Percentiles rank a stretch among this genome's conserved stretches.
Evolutionary conservation across 1,140 invertebrate species (phyloP).

Genomic region (Diabrotica undecimpunctata): DNA sequence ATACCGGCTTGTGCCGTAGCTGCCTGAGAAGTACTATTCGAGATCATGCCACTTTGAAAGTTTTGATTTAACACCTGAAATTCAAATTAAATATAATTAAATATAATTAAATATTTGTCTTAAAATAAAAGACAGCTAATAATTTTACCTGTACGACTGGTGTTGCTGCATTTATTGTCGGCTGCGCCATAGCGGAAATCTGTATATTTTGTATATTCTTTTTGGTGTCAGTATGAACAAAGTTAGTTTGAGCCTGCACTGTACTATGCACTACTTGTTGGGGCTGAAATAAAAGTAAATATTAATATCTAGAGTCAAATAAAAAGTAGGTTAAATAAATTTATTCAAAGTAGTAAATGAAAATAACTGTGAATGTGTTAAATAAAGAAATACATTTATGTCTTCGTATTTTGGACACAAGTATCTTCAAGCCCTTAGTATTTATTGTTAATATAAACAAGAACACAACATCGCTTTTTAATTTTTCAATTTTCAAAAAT

Average conservation of each 20-base stretch:
- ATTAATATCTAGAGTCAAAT: slow-evolving; percentile 4
- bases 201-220: slow-evolving; percentile 43
- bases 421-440: too few relatives aligned
- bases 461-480: too few relatives aligned
- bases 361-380: too few relatives aligned
- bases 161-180: slow-evolving; percentile 34
- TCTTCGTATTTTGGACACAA: too few relatives aligned
- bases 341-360: too few relatives aligned
- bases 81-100: neutral
- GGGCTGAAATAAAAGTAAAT: slow-evolving; percentile 11
- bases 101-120: neutral
- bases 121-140: neutral
- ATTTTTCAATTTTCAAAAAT: too few relatives aligned
- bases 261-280: slow-evolving; percentile 24
- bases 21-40: slow-evolving; percentile 35
- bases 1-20: slow-evolving; percentile 31
- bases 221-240: slow-evolving; percentile 27
- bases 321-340: too few relatives aligned
- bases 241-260: slow-evolving; percentile 25
- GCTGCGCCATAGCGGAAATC: slow-evolving; percentile 37
- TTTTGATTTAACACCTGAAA: slow-evolving; percentile 31
- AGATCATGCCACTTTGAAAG: slow-evolving; percentile 41
- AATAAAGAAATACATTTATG: too few relatives aligned
- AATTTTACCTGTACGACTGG: slow-evolving; percentile 37
- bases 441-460: too few relatives aligned